phyloP scores from a whole-genome alignment of 2,797 vertebrate genomes.

The Macroramphosus scolopax region DNA sequence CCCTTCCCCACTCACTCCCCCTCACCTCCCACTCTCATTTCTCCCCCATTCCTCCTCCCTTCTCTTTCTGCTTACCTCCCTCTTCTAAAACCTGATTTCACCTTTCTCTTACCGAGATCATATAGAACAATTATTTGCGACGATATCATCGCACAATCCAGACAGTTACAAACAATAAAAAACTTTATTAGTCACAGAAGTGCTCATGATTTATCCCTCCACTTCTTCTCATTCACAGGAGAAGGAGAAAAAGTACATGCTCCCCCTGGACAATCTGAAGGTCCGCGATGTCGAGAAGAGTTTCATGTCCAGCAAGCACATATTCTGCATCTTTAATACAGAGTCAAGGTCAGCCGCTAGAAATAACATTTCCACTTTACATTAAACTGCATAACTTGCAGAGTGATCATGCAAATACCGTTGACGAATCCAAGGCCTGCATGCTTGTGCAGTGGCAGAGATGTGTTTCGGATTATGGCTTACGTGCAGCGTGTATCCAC shows the following conservation, averaged over 20 bases:
- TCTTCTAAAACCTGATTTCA: conserved; percentile 32
- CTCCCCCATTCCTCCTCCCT: conserved; percentile 62
- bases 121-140: conserved; percentile 1
- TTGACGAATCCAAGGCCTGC: conserved; percentile 23
- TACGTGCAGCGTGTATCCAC: conserved; percentile 19
- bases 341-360: conserved; percentile 78
- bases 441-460: conserved; percentile 18
- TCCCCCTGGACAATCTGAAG: conserved; percentile 91
- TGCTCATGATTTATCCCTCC: conserved; percentile 11
- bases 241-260: conserved; percentile 95
- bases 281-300: conserved; percentile 90
- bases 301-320: conserved; percentile 91
- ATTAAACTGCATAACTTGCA: neutral
- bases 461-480: conserved; percentile 47
- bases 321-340: conserved; percentile 95
- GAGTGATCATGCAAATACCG: no score
- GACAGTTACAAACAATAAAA: no score
- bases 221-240: conserved; percentile 73
- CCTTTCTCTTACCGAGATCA: conserved; percentile 23
- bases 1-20: conserved; percentile 20
- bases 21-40: conserved; percentile 57
- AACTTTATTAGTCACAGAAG: conserved; percentile 6
- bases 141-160: conserved; percentile 1
- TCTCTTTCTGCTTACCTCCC: conserved; percentile 11
- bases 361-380: neutral